Evolutionary conservation across 2,888 invertebrate genomes (phyloP), one percentile per base, ranked within the genome.

Genomic region (Drosophila glabriapex): DNA sequence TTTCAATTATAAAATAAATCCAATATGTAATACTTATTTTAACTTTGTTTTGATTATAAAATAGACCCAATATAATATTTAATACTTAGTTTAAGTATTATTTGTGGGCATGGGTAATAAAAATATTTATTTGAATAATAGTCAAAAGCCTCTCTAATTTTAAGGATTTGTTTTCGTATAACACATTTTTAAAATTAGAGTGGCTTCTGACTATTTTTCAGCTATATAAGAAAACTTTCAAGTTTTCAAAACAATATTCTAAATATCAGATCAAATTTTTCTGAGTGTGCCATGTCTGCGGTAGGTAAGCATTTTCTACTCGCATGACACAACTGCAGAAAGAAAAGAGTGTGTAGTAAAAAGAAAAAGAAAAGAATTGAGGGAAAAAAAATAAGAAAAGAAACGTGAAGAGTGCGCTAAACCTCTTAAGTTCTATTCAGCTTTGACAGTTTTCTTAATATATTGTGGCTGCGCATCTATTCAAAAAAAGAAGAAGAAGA

Each of bases 351-450:
- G 62, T 70, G 59, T 66, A 46, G 68, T 53, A 67, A 49, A 52
- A 67, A 70, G 43, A 55, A 59, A 56, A 25, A 31, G 39, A 39
- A 53, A 67, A 70, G 49, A 70, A 55, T 22, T 50, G 50, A 25
- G 22, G 22, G 31, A 16, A 71, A 55, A 50, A 28, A 61, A 67
- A 49, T 67, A 59, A 16, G 43, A 16, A 29, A 54, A 74, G 71
- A 76, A 73, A 85, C 78, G 82, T 74, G 76, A 74, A 76, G 78
- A 80, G 84, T 73, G 89, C 88, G 87, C 87, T 90, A 90, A 88
- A 89, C 91, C 91, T 90, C 87, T 88, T 88, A 88, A 82, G 82
- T 88, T 88, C 89, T 71, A 89, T 86, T 90, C 90, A 88, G 80
- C 91, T 90, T 82, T 90, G 87, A 89, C 91, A 88, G 84, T 86